Base-by-base conservation (phyloP, 30 jellyfish, hydroid and myxozoan species). In the Turritopsis dohrnii region DNA sequence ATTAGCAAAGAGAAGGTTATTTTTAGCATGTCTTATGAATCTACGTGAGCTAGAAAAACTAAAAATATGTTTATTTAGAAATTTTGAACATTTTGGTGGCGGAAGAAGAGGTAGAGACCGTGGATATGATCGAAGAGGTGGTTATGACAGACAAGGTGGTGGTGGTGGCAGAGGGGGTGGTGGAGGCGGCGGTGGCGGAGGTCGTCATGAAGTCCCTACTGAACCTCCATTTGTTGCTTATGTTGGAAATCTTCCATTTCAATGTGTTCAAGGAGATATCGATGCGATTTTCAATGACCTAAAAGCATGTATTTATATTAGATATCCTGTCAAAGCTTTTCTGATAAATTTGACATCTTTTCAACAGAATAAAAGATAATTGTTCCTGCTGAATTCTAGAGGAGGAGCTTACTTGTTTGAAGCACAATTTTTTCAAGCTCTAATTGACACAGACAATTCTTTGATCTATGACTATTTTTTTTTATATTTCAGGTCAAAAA, bases 181-280 rank as follows among this genome's bases (percentile, higher is more conserved):
- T 20, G 90, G 95, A 18, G 94, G 97, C 1, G 96, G 97, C 13
- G 95, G 89, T 17, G 89, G 89, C 20, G 91, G 95, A 4, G 88
- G 73, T n/a, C 69, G 85, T 71, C 66, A 53, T 29, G 84, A 81
- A 72, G 60, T 89, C 8, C 99, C 99, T 25, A 75, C 81, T 16
- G 99, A 94, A 71, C 92, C 96, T 0, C 99, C 99, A 1, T 94
- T 52, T 77, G 88, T 94, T 69, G 99, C 99, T 22, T 94, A 79
- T 87, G 99, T 94, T 29, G 99, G 99, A 28, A 94, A 94, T 76
- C 89, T 94, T 22, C 99, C 99, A 19, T 89, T 52, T 86, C 89
- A 94, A 53, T 86, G 96, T 89, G 99, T 94, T 20, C 99, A 94
- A 69, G 99, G 99, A 84, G 99, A 94, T 85, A 84, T 94, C 71